Evolutionary conservation across 2,113 vertebrate genomes (phyloP), one percentile per base, ranked within the genome.

Genomic region (Hippocampus guttulatus): DNA sequence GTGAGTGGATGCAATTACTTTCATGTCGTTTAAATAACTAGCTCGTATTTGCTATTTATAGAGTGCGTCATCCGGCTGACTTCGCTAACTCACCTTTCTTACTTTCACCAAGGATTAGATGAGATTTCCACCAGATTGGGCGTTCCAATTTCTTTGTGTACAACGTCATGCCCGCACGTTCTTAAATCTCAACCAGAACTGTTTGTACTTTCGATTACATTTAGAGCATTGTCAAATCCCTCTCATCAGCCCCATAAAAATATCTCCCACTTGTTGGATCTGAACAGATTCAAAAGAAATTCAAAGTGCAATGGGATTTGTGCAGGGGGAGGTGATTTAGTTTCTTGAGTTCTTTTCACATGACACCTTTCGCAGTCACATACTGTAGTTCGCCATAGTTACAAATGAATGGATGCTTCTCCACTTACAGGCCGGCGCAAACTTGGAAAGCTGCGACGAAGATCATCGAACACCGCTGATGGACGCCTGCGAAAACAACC

Each of bases 401-500:
- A n/a, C 21, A 21, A 52, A 21, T 8, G 20, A 52, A 8, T 21
- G 11, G 1, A n/a, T 40, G 18, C 41, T 43, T 64, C 38, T 43
- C 21, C 38, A 3, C 38, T 65, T 15, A 47, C 81, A 99, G 97
- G 95, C 97, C 52, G 97, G 97, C 10, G 97, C 96, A 1, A 99
- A 99, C 76, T 89, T 99, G 15, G 95, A 99, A 84, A 96, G 94
- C 79, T 98, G 96, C 82, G 96, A 98, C 0, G 96, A 98, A 71
- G 97, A 99, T 85, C 97, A 98, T 91, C 89, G 96, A 73, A 99
- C 97, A 2, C 96, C 97, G 0, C 85, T 99, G 88, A 98, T 99
- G 97, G 96, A 98, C 66, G 95, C 97, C 21, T 95, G 96, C 40
- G 97, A 99, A 88, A 98, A 97, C 91, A 96, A 97, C 92, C 94